Evolutionary conservation across 2,888 invertebrate species (phyloP), one percentile per base, ranked within the genome.

Genomic region (Pseudococcus viburni): DNA sequence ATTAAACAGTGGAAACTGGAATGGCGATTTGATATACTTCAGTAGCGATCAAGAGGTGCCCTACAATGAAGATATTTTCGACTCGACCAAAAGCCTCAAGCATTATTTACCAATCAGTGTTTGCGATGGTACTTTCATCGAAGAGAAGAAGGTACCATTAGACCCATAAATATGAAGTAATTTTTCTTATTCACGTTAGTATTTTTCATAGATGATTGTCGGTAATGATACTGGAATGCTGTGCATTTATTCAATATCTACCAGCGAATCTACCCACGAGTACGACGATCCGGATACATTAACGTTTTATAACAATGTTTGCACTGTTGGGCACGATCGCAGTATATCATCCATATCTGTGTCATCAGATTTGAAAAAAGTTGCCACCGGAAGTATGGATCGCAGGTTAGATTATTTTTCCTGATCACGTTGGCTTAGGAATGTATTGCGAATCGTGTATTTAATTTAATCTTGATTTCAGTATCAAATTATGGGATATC

Each of bases 401-500:
- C 68, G 86, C 12, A 46, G 86, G 86, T 86, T 22, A 5, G 68
- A 39, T 33, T 12, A n/a, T n/a, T 33, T 42, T 73, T 86, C 12
- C 9, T 9, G n/a, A 48, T 73, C 22, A n/a, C 0, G 1, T 42
- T 42, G 9, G 8, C 19, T n/a, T 17, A 26, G 68, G 42, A 42
- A 42, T 42, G 42, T 68, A 68, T 17, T 6, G 4, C 9, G n/a
- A 39, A 42, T 42, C 42, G 9, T 5, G 8, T 9, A 6, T 46
- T 17, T 73, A 73, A 83, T 33, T 19, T 19, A 19, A 6, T 39
- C 2, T 26, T 33, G 17, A 17, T 73, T 73, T 33, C 26, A 86
- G 86, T 73, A 86, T 86, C 17, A 73, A 68, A 46, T 11, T 86
- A 19, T 86, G 86, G 86, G 86, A 86, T 46, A n/a, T 86, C 15